phyloP scores from a whole-genome alignment of 2,113 vertebrate genomes.

The Dromiciops gliroides region DNA sequence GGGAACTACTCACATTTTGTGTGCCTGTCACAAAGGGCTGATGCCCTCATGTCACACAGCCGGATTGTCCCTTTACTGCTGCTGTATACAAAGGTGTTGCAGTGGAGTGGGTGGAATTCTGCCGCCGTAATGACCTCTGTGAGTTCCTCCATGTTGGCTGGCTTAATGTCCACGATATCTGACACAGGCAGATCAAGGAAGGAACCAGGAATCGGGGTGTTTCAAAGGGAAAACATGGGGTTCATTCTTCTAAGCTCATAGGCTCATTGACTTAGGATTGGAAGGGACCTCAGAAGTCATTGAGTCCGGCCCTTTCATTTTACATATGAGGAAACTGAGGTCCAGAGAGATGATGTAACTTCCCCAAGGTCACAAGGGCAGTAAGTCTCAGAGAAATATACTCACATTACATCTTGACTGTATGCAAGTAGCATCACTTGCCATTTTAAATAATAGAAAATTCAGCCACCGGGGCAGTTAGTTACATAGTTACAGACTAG shows the following conservation, averaged over 20 bases:
- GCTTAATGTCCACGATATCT: slow-evolving; percentile 99
- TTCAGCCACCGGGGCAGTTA: neutral
- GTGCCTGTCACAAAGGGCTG: slow-evolving; percentile 94
- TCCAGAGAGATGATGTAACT: neutral
- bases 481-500: neutral
- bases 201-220: neutral
- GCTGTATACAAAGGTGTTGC: slow-evolving; percentile 98
- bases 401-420: neutral
- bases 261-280: neutral
- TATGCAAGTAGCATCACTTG: neutral
- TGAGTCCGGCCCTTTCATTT: neutral
- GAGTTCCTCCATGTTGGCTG: slow-evolving; percentile 97
- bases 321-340: neutral
- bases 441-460: neutral
- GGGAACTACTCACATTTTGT: slow-evolving; percentile 92
- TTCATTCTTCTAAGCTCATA: neutral
- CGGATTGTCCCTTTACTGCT: slow-evolving; percentile 98
- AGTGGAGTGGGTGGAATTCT: slow-evolving; percentile 95
- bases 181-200: slow-evolving; percentile 86
- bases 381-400: neutral
- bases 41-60: slow-evolving; percentile 95
- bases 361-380: neutral
- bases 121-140: slow-evolving; percentile 96
- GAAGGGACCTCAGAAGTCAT: neutral
- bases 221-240: neutral